Evolutionary conservation across 2,113 vertebrate species (phyloP), one percentile per base, ranked within the genome.

Genomic region (Geothlypis trichas): DNA sequence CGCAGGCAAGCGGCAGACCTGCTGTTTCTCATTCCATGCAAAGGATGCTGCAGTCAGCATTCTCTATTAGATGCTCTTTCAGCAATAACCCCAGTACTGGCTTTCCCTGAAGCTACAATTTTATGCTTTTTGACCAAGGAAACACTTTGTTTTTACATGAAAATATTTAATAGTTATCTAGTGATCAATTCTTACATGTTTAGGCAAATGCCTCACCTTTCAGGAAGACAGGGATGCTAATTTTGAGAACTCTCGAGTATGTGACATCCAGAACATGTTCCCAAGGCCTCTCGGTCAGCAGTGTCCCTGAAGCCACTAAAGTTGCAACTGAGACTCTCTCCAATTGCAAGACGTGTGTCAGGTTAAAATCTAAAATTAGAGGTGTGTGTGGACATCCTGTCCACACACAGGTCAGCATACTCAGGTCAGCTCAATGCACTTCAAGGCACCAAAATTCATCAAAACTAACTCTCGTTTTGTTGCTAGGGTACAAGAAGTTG

Each of bases 331-430:
- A 59, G 31, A 80, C 20, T 27, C 39, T 33, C 30, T 71, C 51
- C 2, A 7, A 47, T 1, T 1, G 1, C 1, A 3, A 62, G 39
- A 58, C 8, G 1, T 1, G 1, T 1, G 0, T 11, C 47, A 77
- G 44, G 51, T 59, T 51, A 59, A 68, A 86, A 86, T 37, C 47
- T 74, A 80, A 73, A 84, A 74, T 28, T 3, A 74, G 52, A 71
- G 46, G 39, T 13, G 9, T 8, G 9, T 14, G 30, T 1, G 3
- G 52, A 41, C 52, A 47, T 7, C 10, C 20, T 20, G 13, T 5
- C 44, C 44, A 46, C 19, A 46, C 44, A 46, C 44, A 46, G 44
- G 44, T 46, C 44, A 46, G 44, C 23, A 55, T 20, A 21, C 27
- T 28, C 7, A 0, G 37, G 30, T 18, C 59, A 41, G 21, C 54